Percentiles rank a stretch among this genome's conserved stretches.
These are phyloP conservation scores for Beroe ovata DNA, from an alignment of 37 sponge, comb jelly and placozoan species.

Conservation along the genomic window DNA sequence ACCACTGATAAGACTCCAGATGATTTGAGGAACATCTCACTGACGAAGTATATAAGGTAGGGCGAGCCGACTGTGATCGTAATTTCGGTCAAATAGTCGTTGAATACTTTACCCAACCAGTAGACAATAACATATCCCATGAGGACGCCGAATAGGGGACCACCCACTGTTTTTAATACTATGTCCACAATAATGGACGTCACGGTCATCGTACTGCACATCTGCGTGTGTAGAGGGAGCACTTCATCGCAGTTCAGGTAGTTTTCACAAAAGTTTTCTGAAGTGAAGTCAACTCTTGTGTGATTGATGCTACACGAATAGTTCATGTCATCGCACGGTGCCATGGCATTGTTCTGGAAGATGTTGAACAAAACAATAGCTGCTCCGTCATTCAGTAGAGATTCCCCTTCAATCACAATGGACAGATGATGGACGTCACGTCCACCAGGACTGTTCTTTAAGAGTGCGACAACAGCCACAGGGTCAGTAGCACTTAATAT, in stretches of 20 bases:
- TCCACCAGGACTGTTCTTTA: conserved; percentile 70
- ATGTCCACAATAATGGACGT: conserved; percentile 19
- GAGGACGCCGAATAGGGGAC: conserved; percentile 82
- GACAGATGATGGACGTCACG: conserved; percentile 72
- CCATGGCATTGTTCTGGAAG: conserved; percentile 70
- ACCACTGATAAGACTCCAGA: conserved; percentile 92
- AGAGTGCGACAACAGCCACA: conserved; percentile 85
- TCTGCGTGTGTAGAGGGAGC: neutral
- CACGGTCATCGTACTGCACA: neutral
- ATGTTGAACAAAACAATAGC: conserved; percentile 91
- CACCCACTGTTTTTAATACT: conserved; percentile 68
- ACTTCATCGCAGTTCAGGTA: neutral
- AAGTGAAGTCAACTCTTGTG: neutral
- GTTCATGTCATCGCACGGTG: neutral
- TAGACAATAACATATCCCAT: conserved; percentile 80
- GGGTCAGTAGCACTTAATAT: conserved; percentile 95
- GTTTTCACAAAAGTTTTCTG: conserved; percentile 23
- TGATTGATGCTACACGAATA: neutral
- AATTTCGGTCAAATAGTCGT: conserved; percentile 91
- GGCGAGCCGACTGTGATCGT: conserved; percentile 90
- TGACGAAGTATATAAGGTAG: conserved; percentile 86
- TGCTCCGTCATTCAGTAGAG: conserved; percentile 90
- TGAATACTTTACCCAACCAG: conserved; percentile 87
- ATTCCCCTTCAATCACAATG: conserved; percentile 90
- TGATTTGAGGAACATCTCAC: conserved; percentile 76